Conservation (phyloP, 2,113 vertebrate species). For the Aegithalos caudatus region DNA sequence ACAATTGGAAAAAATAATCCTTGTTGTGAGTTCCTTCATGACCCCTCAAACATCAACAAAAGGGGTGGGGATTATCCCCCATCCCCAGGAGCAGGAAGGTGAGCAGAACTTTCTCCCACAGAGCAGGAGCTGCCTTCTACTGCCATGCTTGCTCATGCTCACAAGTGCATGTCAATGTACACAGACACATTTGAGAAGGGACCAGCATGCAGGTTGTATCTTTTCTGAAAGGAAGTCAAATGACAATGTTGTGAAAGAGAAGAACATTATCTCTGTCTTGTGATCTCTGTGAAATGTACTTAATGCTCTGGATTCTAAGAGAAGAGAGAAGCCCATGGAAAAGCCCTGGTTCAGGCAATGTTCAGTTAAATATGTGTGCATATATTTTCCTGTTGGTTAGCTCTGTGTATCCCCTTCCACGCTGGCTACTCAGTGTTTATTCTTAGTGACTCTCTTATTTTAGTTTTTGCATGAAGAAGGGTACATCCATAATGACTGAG, state of each 20-base stretch:
- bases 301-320: neutral
- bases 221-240: neutral
- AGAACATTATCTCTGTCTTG: neutral
- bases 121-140: neutral
- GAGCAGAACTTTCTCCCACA: neutral
- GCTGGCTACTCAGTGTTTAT: neutral
- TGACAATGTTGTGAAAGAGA: neutral
- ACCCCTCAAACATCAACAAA: neutral
- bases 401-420: neutral
- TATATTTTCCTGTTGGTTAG: neutral
- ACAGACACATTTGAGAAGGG: neutral
- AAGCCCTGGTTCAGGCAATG: neutral
- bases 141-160: rapidly evolving
- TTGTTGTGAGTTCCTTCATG: neutral
- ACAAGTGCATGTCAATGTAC: neutral
- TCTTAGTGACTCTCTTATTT: neutral
- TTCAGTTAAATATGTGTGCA: rapidly evolving
- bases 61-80: neutral
- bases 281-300: neutral
- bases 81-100: neutral
- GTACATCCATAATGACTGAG: neutral
- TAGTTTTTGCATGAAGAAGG: neutral
- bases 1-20: neutral
- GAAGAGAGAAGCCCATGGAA: neutral
- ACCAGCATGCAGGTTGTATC: neutral